phyloP scores from a whole-genome alignment of 37 sponge, comb jelly and placozoan species.

The Beroe ovata region DNA sequence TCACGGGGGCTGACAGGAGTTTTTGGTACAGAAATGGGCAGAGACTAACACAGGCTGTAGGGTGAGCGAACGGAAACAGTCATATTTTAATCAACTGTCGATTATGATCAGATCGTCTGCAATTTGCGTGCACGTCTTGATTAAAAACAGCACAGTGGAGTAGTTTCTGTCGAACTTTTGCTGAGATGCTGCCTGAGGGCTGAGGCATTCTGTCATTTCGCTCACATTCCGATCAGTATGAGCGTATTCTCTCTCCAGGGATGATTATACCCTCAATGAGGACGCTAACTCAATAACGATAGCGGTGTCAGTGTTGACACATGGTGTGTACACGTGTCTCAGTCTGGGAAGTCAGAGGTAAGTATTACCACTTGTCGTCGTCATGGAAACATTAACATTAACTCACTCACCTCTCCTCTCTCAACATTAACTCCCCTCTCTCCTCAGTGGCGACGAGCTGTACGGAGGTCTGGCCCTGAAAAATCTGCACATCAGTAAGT shows the following conservation, averaged over 20 bases:
- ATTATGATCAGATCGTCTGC: too few relatives aligned
- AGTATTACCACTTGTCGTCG: too few relatives aligned
- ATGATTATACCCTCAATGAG: background rate
- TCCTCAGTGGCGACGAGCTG: background rate
- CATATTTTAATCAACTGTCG: too few relatives aligned
- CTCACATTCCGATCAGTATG: too few relatives aligned
- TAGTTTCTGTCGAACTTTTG: too few relatives aligned
- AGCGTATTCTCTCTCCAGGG: conserved; percentile 24
- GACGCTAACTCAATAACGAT: background rate
- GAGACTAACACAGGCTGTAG: too few relatives aligned
- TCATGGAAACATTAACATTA: background rate
- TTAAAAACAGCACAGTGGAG: too few relatives aligned
- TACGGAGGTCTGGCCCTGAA: background rate
- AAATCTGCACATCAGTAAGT: conserved; percentile 40
- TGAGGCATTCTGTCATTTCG: too few relatives aligned
- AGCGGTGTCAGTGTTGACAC: background rate
- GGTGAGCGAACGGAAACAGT: too few relatives aligned
- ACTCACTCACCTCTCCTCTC: background rate
- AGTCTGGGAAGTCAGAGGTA: background rate
- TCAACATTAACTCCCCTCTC: background rate
- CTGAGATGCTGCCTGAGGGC: too few relatives aligned
- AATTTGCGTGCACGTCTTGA: too few relatives aligned
- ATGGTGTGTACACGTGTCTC: conserved; percentile 30
- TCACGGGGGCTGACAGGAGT: background rate
- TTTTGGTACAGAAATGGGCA: conserved; percentile 20